Base-by-base conservation (phyloP, 2,888 invertebrate genomes). In the Dicranocentrus wangi region DNA sequence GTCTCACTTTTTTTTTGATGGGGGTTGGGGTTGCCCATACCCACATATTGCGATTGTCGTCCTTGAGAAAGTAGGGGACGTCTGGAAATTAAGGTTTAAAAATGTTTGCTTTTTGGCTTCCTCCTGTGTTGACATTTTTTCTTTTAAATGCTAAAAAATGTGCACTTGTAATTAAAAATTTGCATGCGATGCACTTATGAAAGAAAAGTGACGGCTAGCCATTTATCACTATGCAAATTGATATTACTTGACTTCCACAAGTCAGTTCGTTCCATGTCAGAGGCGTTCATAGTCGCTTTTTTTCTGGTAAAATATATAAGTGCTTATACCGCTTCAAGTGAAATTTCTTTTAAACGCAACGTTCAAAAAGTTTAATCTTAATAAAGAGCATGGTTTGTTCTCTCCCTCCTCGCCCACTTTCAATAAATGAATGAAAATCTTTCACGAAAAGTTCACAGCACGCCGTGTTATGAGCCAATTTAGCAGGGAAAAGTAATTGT, bases 391-490 rank as follows among this genome's bases (percentile, higher is more conserved):
- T 15, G 25, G 43, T 51, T 53, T 63, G 21, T 72, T 73, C 51
- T 66, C 43, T 47, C 75, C 19, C n/a, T n/a, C n/a, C 65, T 76
- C 60, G 66, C 60, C 76, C 76, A 76, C 66, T 68, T 66, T 68
- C 76, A 68, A 75, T 66, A 76, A 66, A 51, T 68, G 58, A 68
- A 76, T 68, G 66, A 68, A 68, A 58, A 65, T 68, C 43, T 23
- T 47, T 25, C 72, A 61, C 21, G 51, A 63, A 63, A 65, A 65
- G 65, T 65, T 65, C 65, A 73, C 53, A 73, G 55, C 2, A 7
- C 19, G 55, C 55, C 65, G 66, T 79, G 70, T 66, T 72, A 72
- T 58, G 43, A 58, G 60, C 79, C 71, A 71, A 78, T 78, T 71
- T 69, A 70, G n/a, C 53, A 28, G 28, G 43, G 21, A 69, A 66